A percentile compares a stretch with the other conserved stretches of the same genome.
Conservation (phyloP, 2,888 invertebrate genomes). For the Steinernema scapterisci region DNA sequence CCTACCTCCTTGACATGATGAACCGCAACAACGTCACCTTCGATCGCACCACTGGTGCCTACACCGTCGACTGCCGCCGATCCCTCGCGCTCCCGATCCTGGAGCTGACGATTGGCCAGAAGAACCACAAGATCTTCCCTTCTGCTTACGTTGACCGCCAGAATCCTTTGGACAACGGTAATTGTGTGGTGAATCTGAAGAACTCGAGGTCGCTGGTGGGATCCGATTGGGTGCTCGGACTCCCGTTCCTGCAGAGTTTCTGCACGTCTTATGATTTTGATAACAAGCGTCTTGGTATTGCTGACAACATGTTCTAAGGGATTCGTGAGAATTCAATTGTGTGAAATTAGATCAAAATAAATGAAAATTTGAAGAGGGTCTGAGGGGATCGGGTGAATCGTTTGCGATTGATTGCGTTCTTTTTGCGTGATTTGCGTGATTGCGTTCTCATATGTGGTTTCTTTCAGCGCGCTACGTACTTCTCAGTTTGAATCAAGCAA, state of each 20-base stretch:
- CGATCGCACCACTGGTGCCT: neutral
- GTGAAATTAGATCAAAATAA: too few species aligned
- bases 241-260: neutral
- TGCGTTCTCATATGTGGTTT: too few species aligned
- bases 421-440: too few species aligned
- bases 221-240: neutral
- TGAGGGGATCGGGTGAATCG: too few species aligned
- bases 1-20: neutral
- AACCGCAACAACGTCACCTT: neutral
- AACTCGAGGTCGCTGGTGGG: neutral
- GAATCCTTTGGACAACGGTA: neutral
- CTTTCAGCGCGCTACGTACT: too few species aligned
- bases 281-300: neutral
- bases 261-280: neutral
- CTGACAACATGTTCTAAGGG: neutral
- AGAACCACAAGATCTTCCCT: neutral
- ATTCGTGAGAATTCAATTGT: too few species aligned
- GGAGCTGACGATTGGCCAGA: neutral
- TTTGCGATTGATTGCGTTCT: too few species aligned
- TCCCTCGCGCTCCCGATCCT: neutral
- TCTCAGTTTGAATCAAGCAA: too few species aligned
- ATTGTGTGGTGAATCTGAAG: neutral
- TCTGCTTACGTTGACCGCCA: neutral
- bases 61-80: neutral
- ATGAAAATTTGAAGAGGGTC: too few species aligned